A percentile compares a stretch with the other conserved stretches of the same genome.
These are phyloP conservation scores for Xestia sexstrigata DNA, from an alignment of 2,888 invertebrate genomes.

Conservation along the genomic window DNA sequence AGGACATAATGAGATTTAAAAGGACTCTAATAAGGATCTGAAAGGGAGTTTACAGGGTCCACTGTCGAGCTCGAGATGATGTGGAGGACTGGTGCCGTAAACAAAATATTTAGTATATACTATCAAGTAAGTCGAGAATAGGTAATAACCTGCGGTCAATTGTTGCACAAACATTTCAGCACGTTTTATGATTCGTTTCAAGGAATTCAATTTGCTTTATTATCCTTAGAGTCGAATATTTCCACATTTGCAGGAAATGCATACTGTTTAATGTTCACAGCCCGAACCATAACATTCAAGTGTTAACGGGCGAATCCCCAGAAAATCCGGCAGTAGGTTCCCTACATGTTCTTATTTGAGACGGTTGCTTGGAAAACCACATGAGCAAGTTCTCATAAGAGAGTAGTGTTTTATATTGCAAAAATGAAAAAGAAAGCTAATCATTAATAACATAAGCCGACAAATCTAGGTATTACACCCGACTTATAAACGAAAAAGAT, in stretches of 20 bases:
- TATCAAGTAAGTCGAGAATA: no score
- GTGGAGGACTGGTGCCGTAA: no score
- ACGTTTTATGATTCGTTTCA: constrained; percentile 25
- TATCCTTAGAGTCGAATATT: constrained; percentile 25
- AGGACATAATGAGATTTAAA: no score
- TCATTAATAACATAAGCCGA: background rate
- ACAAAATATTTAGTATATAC: no score
- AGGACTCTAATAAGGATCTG: no score
- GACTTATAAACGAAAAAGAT: background rate
- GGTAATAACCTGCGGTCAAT: background rate
- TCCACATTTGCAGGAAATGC: constrained; percentile 12
- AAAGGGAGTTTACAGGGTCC: no score
- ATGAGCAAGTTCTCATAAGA: background rate
- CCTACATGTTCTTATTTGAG: background rate
- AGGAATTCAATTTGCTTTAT: constrained; percentile 37
- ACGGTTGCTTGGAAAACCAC: background rate
- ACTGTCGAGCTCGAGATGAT: no score
- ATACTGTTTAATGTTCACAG: constrained; percentile 1
- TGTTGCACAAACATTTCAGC: constrained; percentile 5
- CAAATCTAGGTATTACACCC: background rate
- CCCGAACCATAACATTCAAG: background rate
- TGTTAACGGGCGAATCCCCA: background rate
- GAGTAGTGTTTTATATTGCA: background rate
- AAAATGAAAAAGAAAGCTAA: background rate
- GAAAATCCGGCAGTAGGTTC: background rate